phyloP scores from a whole-genome alignment of 2,888 invertebrate species.

The Nomada ferruginata region DNA sequence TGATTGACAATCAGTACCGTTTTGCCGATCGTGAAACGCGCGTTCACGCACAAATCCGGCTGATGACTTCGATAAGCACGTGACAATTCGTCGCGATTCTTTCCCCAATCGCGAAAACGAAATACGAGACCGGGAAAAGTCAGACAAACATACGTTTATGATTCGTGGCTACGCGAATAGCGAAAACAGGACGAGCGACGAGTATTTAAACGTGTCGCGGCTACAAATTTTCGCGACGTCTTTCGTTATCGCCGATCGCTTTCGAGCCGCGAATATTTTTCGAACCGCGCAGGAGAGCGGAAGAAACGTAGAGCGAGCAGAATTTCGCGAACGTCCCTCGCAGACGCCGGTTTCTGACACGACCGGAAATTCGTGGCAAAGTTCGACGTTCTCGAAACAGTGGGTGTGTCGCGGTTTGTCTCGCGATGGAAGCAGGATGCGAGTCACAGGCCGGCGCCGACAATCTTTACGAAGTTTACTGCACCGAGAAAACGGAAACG shows the following conservation, averaged over 20 bases:
- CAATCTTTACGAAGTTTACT: constrained; percentile 63
- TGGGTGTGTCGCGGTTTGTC: constrained; percentile 63
- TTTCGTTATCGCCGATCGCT: background rate
- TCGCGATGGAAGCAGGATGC: constrained; percentile 59
- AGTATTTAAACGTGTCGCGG: background rate
- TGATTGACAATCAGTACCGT: constrained; percentile 71
- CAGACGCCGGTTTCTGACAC: constrained; percentile 19
- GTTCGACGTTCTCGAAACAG: constrained; percentile 65
- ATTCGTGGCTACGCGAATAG: background rate
- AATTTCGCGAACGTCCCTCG: constrained; percentile 16
- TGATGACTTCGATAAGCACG: constrained; percentile 34
- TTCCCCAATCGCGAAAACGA: background rate
- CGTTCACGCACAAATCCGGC: constrained; percentile 16
- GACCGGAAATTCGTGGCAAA: constrained; percentile 48
- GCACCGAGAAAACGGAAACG: constrained; percentile 47
- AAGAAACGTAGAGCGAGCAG: background rate
- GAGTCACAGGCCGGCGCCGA: constrained; percentile 45
- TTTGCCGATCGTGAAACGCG: constrained; percentile 45
- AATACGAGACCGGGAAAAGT: background rate
- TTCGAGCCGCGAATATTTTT: background rate
- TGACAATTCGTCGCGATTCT: background rate
- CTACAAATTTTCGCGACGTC: background rate
- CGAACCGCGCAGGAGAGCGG: background rate
- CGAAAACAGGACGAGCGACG: background rate
- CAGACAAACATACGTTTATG: background rate